Evolutionary conservation across 2,888 invertebrate species (phyloP).

Genomic region (Drosophila cognata): DNA sequence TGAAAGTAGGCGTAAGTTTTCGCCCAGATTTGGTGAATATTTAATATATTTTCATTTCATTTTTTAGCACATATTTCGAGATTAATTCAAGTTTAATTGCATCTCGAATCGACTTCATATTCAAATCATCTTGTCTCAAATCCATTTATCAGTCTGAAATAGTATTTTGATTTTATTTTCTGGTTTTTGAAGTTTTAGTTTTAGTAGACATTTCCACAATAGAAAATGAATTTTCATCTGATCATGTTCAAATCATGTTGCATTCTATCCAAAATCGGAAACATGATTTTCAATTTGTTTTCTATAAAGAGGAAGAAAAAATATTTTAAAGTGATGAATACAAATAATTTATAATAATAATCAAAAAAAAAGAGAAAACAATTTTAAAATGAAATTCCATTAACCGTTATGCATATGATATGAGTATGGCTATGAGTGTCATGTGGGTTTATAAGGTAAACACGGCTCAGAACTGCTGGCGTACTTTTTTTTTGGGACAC

Average conservation of each 20-base stretch:
- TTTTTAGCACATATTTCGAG: not conserved
- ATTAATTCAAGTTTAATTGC: not conserved
- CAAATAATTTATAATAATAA: no score
- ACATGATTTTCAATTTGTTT: not conserved
- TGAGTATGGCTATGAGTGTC: not conserved
- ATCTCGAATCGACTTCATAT: not conserved
- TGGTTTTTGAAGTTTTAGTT: not conserved
- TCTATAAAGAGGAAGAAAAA: not conserved
- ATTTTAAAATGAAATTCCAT: not conserved
- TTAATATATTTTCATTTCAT: not conserved
- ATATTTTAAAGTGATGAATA: not conserved
- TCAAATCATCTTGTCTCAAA: not conserved
- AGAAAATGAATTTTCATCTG: not conserved
- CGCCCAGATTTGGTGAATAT: not conserved
- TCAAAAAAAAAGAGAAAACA: not conserved
- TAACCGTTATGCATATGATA: not conserved
- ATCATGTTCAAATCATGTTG: not conserved
- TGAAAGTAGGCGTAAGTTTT: conserved; percentile 19
- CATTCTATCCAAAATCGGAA: not conserved
- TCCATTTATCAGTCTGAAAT: not conserved
- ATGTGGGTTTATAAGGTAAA: not conserved
- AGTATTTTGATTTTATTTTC: not conserved
- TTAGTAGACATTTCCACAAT: not conserved
- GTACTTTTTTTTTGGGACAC: not conserved
- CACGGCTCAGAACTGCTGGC: not conserved